A percentile compares a stretch with the other conserved stretches of the same genome.
phyloP scores from a whole-genome alignment of 2,888 invertebrate genomes.

The Drosophila pegasa region DNA sequence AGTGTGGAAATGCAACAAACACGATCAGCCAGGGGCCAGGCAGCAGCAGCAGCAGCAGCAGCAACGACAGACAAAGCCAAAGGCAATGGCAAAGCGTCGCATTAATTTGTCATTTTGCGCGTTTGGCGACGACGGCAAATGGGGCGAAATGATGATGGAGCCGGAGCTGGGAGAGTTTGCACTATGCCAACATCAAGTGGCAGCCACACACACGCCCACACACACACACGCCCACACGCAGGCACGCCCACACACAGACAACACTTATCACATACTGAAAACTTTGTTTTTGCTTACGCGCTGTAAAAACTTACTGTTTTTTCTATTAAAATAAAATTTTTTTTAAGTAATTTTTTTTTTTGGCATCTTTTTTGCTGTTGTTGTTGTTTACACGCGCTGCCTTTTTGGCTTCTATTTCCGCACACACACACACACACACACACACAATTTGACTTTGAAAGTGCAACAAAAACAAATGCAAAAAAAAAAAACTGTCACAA shows the following conservation, averaged over 20 bases:
- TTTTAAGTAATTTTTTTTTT: constrained; percentile 27
- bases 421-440: constrained; percentile 41
- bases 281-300: constrained; percentile 61
- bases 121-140: constrained; percentile 62
- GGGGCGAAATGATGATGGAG: constrained; percentile 21
- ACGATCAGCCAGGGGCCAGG: constrained; percentile 11
- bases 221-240: constrained; percentile 21
- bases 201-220: constrained; percentile 37
- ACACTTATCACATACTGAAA: constrained; percentile 28
- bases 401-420: constrained; percentile 51
- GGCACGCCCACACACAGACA: constrained; percentile 15
- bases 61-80: constrained; percentile 21
- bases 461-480: constrained; percentile 27
- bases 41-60: neutral
- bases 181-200: constrained; percentile 63
- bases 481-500: constrained; percentile 70
- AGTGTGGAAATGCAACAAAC: neutral
- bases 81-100: constrained; percentile 54
- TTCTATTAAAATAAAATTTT: constrained; percentile 40
- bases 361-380: constrained; percentile 27
- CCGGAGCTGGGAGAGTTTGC: constrained; percentile 4
- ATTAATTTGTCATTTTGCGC: constrained; percentile 75
- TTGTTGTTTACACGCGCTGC: constrained; percentile 45
- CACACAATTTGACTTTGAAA: constrained; percentile 63
- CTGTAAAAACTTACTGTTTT: constrained; percentile 63